Evolutionary conservation across 1,140 invertebrate genomes (phyloP), one percentile per base, ranked within the genome.

Genomic region (Papilio aristodemus): DNA sequence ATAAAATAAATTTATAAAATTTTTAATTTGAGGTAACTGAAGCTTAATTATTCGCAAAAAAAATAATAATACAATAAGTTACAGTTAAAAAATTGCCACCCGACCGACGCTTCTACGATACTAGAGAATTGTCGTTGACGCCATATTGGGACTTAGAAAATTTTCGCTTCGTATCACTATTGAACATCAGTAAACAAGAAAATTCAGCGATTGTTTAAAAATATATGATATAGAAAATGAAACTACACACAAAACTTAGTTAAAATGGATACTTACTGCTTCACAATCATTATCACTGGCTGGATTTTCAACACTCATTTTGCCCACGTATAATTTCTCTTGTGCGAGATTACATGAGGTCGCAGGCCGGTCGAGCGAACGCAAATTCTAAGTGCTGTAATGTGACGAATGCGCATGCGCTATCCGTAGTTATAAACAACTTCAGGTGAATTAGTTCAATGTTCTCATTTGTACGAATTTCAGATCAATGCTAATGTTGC

Each of bases 91-190:
- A 46, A 66, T 59, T 73, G 57, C 70, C 69, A 66, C 70, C 70
- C 76, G 77, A 87, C 82, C 87, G 83, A 83, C 77, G 76, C 70
- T 84, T 87, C 80, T 76, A 73, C 75, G 72, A 74, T 69, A 76
- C 74, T 81, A 80, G 77, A 89, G 93, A 93, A 94, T 93, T 94
- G 93, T 93, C 93, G 92, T 93, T 94, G 95, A 94, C 95, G 95
- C 95, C 95, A 95, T 95, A 95, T 95, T 95, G 93, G 94, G 95
- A 95, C 95, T 95, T 96, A 95, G 94, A 95, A 95, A 95, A 95
- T 93, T 95, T 95, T 94, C 90, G 92, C 89, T 81, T 86, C 80
- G 86, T 82, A 82, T 75, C 71, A 72, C 74, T 75, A 74, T 58
- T 73, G 77, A 83, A 75, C 85, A 89, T 74, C 73, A 87, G 86